phyloP scores from a whole-genome alignment of 2,888 invertebrate genomes.

The Yponomeuta evonymella region DNA sequence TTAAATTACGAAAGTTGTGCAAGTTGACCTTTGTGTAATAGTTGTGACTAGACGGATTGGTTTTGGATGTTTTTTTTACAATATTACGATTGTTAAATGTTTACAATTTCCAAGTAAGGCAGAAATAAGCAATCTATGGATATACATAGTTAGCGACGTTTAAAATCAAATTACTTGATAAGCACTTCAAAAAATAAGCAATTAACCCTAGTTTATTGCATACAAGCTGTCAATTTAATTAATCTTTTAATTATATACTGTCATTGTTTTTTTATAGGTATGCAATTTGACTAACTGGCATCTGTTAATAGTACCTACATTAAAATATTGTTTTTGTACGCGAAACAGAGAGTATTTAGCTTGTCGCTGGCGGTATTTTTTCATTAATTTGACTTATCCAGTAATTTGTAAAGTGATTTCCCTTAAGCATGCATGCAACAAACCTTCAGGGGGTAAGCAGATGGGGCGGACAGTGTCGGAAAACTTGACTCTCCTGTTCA shows the following conservation, averaged over 20 bases:
- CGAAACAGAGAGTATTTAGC: neutral
- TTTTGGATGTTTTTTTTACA: no score
- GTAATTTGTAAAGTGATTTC: neutral
- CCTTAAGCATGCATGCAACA: neutral
- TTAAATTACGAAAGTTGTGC: no score
- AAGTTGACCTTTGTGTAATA: no score
- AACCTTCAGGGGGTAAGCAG: conserved; percentile 62
- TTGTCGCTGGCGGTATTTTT: neutral
- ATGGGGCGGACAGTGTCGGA: conserved; percentile 63
- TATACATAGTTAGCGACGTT: no score
- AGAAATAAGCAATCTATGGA: no score
- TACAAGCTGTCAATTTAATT: neutral
- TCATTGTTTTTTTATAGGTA: neutral
- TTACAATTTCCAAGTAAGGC: no score
- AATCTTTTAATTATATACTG: neutral
- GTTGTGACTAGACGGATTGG: no score
- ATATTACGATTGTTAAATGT: no score
- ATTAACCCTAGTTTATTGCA: no score
- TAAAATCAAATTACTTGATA: no score
- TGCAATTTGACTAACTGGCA: no score
- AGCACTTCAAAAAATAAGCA: no score
- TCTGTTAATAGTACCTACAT: neutral
- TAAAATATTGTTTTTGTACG: neutral
- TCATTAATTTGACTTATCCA: neutral
- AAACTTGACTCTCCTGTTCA: conserved; percentile 58